phyloP scores from a whole-genome alignment of 2,888 invertebrate genomes.

The Ectemnius lituratus region DNA sequence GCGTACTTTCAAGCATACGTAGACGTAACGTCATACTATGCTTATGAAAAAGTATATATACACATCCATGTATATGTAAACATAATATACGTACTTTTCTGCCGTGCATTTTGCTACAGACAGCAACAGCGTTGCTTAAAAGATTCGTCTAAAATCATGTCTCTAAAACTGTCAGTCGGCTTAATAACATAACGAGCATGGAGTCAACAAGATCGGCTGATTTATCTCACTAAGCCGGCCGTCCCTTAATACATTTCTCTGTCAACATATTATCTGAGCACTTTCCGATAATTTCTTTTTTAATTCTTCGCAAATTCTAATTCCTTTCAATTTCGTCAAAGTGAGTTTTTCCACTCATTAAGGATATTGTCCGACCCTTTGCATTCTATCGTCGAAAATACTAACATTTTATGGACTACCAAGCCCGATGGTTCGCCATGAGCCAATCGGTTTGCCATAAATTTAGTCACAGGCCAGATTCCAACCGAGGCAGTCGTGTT shows the following conservation, averaged over 20 bases:
- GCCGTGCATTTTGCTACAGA: constrained; percentile 59
- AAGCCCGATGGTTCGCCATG: too few species aligned
- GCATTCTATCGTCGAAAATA: too few species aligned
- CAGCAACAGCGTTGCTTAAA: constrained; percentile 66
- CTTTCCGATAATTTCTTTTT: constrained; percentile 39
- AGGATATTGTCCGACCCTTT: too few species aligned
- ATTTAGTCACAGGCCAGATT: constrained; percentile 11
- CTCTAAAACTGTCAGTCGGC: constrained; percentile 70
- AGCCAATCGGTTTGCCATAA: too few species aligned
- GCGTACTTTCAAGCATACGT: constrained; percentile 37
- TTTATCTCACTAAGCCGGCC: constrained; percentile 53
- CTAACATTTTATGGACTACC: too few species aligned
- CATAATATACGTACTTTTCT: constrained; percentile 48
- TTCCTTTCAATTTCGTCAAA: constrained; percentile 18
- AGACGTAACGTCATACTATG: constrained; percentile 39
- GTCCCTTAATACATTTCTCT: constrained; percentile 49
- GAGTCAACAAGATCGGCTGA: constrained; percentile 64
- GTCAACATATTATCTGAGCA: constrained; percentile 28
- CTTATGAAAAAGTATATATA: constrained; percentile 57
- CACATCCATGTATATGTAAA: constrained; percentile 52
- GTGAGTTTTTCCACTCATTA: constrained; percentile 17
- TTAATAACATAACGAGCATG: constrained; percentile 65
- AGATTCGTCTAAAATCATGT: constrained; percentile 68
- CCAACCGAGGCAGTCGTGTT: constrained; percentile 7
- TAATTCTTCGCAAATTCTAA: constrained; percentile 23